Evolutionary conservation across 2,888 invertebrate species (phyloP), one percentile per base, ranked within the genome.

Genomic region (Alsophila aescularia): DNA sequence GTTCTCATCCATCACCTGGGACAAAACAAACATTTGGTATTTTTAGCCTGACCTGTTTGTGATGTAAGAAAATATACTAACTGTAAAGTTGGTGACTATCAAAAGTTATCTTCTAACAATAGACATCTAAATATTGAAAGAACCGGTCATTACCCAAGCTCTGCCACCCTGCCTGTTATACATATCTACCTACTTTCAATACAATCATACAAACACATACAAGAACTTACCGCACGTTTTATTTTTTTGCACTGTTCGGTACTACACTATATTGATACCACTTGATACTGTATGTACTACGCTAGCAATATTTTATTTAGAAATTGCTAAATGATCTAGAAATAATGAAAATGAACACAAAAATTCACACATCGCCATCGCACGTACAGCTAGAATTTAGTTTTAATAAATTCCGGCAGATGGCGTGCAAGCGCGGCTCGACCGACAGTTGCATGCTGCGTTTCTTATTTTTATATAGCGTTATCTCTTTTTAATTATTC

Each of bases 1-100:
- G 63, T 68, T 80, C 66, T 90, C 89, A 67, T 88, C 90, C 90
- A 89, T 90, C 67, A 78, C 79, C 87, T 89, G 82, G 59, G 75
- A 69, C 60, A 79, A 66, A 79, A 73, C 65, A 73, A 74, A 60
- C 52, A 67, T 58, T 64, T 75, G 70, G 59, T 81, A 83, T 81
- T 81, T 81, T 66, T 80, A 82, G 67, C 69, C 56, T 73, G 72
- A 75, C 73, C 73, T 76, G 71, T 73, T 50, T 66, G 57, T 73
- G 61, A 73, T 70, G 72, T 75, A 72, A 73, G 67, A 75, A 70
- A 68, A 67, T 65, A 52, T 59, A 59, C 27, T 53, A 49, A 54
- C 63, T 59, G 51, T 62, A 70, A 66, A 67, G 53, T 56, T 58
- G 60, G 39, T 41, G 53, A 52, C 18, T 36, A 44, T 34, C 37